phyloP scores from a whole-genome alignment of 92 coral and sea anemone genomes.

The Phenganax marumi region DNA sequence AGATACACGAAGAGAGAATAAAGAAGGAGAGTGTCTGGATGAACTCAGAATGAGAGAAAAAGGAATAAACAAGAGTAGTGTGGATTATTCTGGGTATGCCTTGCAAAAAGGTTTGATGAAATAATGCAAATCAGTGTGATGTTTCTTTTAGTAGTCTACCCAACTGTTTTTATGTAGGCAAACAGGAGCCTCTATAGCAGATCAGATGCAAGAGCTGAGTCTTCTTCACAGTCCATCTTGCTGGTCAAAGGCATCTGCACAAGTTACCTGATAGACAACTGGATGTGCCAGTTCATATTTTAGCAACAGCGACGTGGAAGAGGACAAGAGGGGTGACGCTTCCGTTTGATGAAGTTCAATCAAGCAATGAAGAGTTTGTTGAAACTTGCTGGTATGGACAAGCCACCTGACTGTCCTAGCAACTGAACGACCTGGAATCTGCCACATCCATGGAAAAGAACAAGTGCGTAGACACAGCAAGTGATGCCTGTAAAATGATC shows the following conservation, averaged over 20 bases:
- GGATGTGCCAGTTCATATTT: background rate
- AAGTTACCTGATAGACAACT: no score
- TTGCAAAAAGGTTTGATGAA: no score
- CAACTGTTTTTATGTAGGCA: no score
- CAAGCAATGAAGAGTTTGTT: background rate
- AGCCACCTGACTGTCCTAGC: conserved; percentile 1
- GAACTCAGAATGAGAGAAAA: conserved; percentile 2
- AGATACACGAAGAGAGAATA: conserved; percentile 13
- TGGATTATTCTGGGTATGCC: background rate
- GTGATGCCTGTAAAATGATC: conserved; percentile 65
- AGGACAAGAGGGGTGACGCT: background rate
- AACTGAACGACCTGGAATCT: conserved; percentile 50
- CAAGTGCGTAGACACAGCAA: no score
- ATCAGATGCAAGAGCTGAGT: no score
- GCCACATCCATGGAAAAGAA: conserved; percentile 55
- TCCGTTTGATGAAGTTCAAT: background rate
- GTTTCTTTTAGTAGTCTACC: no score
- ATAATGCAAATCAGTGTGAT: no score
- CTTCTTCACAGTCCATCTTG: no score
- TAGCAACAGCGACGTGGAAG: conserved; percentile 5
- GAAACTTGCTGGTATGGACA: background rate
- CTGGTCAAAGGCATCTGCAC: no score
- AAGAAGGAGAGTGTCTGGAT: background rate
- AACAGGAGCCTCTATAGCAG: no score
- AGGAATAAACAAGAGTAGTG: background rate